Evolutionary conservation across 2,797 vertebrate genomes (phyloP).

Genomic region (Danio kyathit): DNA sequence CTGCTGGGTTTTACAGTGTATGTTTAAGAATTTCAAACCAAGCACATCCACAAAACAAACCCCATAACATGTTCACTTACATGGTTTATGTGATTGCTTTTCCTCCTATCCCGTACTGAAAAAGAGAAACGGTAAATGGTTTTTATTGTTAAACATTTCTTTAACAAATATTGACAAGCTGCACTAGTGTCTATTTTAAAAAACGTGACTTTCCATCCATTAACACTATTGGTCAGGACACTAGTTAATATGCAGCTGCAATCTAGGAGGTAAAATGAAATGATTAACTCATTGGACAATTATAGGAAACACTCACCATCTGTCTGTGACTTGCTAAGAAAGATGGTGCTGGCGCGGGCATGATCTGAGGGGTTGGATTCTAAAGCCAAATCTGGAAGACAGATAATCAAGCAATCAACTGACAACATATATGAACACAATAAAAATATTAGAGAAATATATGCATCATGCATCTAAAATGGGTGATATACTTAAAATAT

Average conservation of each 20-base stretch:
- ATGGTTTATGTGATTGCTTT: slow-evolving; percentile 98
- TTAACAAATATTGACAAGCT: too few species aligned
- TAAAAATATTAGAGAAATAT: background rate
- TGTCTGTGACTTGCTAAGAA: slow-evolving; percentile 98
- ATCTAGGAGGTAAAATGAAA: background rate
- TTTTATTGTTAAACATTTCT: slow-evolving; percentile 11
- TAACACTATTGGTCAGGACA: background rate
- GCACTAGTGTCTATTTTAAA: too few species aligned
- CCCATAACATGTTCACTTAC: slow-evolving; percentile 76
- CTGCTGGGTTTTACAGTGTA: too few species aligned
- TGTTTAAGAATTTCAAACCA: background rate
- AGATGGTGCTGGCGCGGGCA: slow-evolving; percentile 95
- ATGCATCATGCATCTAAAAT: background rate
- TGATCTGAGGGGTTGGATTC: slow-evolving; percentile 98
- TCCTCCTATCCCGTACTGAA: slow-evolving; percentile 96
- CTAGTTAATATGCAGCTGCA: slow-evolving; percentile 5
- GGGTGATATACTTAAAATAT: background rate
- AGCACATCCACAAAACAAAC: background rate
- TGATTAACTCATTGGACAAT: background rate
- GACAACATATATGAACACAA: background rate
- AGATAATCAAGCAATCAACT: background rate
- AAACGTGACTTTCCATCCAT: background rate
- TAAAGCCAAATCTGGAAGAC: slow-evolving; percentile 86
- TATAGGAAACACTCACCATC: slow-evolving; percentile 84
- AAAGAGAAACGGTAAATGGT: slow-evolving; percentile 64